phyloP scores from a whole-genome alignment of 1,140 invertebrate genomes.

The Ceratina calcarata region DNA sequence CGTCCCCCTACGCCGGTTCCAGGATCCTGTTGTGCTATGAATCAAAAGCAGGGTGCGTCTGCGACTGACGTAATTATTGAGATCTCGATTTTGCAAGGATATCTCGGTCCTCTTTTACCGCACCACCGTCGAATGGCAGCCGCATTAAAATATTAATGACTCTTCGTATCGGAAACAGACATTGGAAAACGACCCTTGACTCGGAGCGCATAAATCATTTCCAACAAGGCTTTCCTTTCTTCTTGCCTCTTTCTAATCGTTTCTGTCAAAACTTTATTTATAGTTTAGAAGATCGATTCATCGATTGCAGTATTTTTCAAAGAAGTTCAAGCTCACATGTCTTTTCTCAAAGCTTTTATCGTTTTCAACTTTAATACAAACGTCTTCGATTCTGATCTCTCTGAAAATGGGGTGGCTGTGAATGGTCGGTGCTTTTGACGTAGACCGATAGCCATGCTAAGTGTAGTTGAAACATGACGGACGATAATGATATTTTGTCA shows the following conservation, averaged over 20 bases:
- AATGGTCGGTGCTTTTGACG: conserved; percentile 71
- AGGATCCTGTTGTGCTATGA: conserved; percentile 74
- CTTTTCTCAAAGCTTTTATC: too few relatives aligned
- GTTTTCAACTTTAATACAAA: conserved; percentile 74
- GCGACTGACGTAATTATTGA: conserved; percentile 78
- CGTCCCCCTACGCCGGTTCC: conserved; percentile 56
- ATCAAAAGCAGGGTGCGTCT: conserved; percentile 77
- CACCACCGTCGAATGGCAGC: conserved; percentile 59
- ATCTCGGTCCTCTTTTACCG: conserved; percentile 48
- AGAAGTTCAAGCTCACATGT: too few relatives aligned
- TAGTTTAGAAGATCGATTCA: neutral
- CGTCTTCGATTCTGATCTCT: conserved; percentile 57
- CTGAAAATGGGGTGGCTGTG: conserved; percentile 28
- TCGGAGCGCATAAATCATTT: conserved; percentile 58
- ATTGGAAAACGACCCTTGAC: conserved; percentile 58
- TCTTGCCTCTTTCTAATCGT: neutral
- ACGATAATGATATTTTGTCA: neutral
- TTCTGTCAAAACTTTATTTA: neutral
- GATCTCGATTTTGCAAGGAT: conserved; percentile 72
- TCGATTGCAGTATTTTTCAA: too few relatives aligned
- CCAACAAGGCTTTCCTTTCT: conserved; percentile 37
- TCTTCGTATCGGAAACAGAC: conserved; percentile 63
- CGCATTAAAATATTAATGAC: conserved; percentile 77
- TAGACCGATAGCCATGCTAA: conserved; percentile 61
- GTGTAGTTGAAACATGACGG: too few relatives aligned